Evolutionary conservation across 2,797 vertebrate genomes (phyloP).

Genomic region (Gymnoscopelus braueri): DNA sequence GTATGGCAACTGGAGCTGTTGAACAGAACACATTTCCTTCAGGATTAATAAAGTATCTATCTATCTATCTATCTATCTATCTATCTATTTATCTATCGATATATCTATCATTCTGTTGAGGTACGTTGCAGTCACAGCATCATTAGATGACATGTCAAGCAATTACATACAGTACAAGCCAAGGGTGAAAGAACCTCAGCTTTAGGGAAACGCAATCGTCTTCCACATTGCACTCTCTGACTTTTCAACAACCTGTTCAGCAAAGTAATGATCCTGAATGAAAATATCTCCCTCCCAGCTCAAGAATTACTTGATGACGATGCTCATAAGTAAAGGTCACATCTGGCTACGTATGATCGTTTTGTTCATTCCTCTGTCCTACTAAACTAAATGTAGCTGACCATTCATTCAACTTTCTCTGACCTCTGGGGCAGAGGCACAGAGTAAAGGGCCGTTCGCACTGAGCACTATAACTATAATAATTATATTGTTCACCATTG

Average conservation of each 20-base stretch:
- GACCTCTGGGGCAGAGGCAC: conserved; percentile 51
- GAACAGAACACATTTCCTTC: no score
- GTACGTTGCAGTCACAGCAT: no score
- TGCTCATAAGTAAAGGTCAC: conserved; percentile 65
- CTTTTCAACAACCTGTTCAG: conserved; percentile 16
- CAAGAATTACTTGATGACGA: neutral
- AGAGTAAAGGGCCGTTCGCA: conserved; percentile 15
- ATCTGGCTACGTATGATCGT: conserved; percentile 54
- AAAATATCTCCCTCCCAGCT: conserved; percentile 19
- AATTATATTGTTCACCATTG: neutral
- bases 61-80: no score
- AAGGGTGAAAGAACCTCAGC: neutral
- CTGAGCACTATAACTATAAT: conserved; percentile 14
- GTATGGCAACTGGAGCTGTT: no score
- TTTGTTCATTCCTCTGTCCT: conserved; percentile 52
- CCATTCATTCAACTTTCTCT: conserved; percentile 67
- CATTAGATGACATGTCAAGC: no score
- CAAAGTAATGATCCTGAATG: conserved; percentile 22
- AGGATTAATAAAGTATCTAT: no score
- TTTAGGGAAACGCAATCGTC: neutral
- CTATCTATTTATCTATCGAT: no score
- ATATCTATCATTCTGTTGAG: no score
- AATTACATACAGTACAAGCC: neutral
- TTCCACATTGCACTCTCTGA: neutral
- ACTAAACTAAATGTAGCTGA: conserved; percentile 54